Base-by-base conservation (phyloP, 1,140 invertebrate species). In the Uloborus diversus region DNA sequence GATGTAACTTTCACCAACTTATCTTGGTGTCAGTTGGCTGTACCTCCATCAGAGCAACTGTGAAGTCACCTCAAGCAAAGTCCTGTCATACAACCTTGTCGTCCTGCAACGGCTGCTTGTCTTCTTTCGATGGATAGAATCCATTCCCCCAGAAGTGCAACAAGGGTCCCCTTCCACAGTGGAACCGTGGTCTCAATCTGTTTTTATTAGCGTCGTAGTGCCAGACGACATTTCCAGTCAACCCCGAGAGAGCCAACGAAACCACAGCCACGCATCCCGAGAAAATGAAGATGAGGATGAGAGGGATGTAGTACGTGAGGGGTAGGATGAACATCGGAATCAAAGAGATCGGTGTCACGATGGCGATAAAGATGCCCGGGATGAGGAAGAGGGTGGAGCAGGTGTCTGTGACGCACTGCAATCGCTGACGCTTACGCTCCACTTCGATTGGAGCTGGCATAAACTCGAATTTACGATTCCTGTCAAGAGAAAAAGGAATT, bases 261-360 rank as follows among this genome's bases (percentile, higher is more conserved):
- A 79, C 27, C 5, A 75, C 62, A 2, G 66, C 61, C 0, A 68
- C 7, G 20, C 32, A 23, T 5, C 69, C 59, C 9, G 27, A 68
- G 2, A 57, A 13, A 0, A 64, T 51, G 42, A 82, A 65, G 28
- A 79, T 17, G 7, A 32, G 49, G 3, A 71, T 65, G 32, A 82
- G 76, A 9, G 69, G 59, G 9, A 61, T 49, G 30, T 25, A 65
- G 61, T 82, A 71, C 14, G 33, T 56, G 11, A 71, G 32, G 17
- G 81, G 81, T 9, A 82, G 23, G 28, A 79, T 57, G n/a, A 70
- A 71, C 65, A 82, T 80, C 4, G 81, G 81, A 11, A 82, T 79
- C 37, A 82, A 9, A 25, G 68, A 42, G 5, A 82, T 57, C 4
- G 81, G 81, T n/a, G 81, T 82, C 11, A 71, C 3, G 20, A 79